A percentile compares a stretch with the other conserved stretches of the same genome.
These are phyloP conservation scores for Salvelinus namaycush DNA, from an alignment of 2,113 vertebrate species.

Conservation along the genomic window DNA sequence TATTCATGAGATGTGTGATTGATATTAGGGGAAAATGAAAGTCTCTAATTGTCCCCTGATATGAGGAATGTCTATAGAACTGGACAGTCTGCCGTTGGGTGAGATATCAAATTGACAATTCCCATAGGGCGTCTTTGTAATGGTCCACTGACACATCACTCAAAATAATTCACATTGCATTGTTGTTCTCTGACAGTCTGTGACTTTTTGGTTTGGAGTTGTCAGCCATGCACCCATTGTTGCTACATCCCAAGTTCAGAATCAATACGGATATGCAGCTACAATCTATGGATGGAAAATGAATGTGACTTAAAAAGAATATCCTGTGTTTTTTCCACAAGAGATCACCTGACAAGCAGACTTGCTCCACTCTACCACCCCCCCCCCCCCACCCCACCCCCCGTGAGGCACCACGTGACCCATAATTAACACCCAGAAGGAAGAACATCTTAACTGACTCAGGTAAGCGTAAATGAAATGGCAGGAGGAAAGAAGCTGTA, in stretches of 20 bases:
- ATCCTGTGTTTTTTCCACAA: not conserved
- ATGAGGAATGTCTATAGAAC: slow-evolving; percentile 55
- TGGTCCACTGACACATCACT: slow-evolving; percentile 61
- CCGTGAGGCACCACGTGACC: slow-evolving; percentile 29
- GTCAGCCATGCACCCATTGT: not conserved
- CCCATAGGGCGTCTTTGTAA: slow-evolving; percentile 67
- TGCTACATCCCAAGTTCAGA: not conserved
- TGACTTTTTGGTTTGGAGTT: slow-evolving; percentile 11
- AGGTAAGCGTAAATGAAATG: slow-evolving; percentile 60
- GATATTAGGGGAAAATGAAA: slow-evolving; percentile 76
- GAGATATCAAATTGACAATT: slow-evolving; percentile 74
- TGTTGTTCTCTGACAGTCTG: slow-evolving; percentile 58
- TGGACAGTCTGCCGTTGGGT: slow-evolving; percentile 39
- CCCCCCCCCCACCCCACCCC: not conserved
- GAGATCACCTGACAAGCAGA: slow-evolving; percentile 4
- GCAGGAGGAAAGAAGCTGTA: slow-evolving; percentile 46
- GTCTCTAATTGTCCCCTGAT: slow-evolving; percentile 71
- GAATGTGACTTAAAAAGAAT: not conserved
- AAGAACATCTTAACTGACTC: slow-evolving; percentile 68
- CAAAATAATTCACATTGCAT: slow-evolving; percentile 62
- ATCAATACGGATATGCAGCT: not conserved
- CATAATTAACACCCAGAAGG: slow-evolving; percentile 62
- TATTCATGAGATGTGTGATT: slow-evolving; percentile 77
- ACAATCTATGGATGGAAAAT: not conserved
- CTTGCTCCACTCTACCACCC: not conserved